Evolutionary conservation across 2,888 invertebrate genomes (phyloP), one percentile per base, ranked within the genome.

Genomic region (Urechis unicinctus): DNA sequence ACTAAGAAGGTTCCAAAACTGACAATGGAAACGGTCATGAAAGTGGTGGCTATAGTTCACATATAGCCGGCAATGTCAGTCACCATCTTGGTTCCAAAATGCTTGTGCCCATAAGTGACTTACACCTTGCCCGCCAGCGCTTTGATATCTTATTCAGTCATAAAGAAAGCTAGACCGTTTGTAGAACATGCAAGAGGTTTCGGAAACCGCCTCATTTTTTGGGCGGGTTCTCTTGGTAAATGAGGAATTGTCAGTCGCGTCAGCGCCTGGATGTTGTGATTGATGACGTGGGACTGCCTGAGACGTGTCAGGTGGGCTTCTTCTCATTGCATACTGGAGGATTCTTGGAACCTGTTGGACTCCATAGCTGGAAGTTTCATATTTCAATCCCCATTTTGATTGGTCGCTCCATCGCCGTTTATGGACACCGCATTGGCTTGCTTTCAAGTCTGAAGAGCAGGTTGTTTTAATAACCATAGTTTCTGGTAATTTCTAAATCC

Each of bases 201-300:
- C 13, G 52, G 53, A 2, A 60, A 58, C 25, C 53, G 58, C 3
- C 36, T 60, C 5, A 45, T 58, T 5, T 29, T 60, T 29, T 52
- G 56, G 9, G 50, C 29, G 26, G 36, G 26, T 2, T 55, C 55
- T 22, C 49, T 62, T 24, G 55, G 58, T 17, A 31, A 56, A 31
- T 60, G 60, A 58, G 30, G 30, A 44, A 45, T 59, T 4, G 29
- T 52, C 53, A 17, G 58, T 58, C 17, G 49, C 56, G 55, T 25
- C 29, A 5, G 60, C 58, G 13, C 56, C 55, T 60, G 50, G 60
- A 60, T 36, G 58, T 52, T 3, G 60, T 43, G 44, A 56, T 60
- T 17, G 58, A 58, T 30, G 31, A 45, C 28, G 58, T 58, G 5
- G 60, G 60, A 4, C n/a, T n/a, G 30, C 9, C 52, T 6, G 17